Evolutionary conservation across 2,797 vertebrate species (phyloP).

Genomic region (Sciurus vulgaris): DNA sequence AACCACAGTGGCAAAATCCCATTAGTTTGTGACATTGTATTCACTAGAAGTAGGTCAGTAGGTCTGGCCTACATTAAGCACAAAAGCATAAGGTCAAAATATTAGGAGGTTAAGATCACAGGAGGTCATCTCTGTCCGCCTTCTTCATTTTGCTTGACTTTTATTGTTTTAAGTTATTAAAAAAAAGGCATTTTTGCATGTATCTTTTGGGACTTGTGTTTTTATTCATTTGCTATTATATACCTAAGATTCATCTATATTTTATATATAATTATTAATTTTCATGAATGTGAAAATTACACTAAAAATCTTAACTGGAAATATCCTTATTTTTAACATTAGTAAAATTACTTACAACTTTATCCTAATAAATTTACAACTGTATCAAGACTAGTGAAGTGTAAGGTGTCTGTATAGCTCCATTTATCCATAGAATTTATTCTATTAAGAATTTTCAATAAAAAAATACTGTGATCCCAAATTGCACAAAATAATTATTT

Average conservation of each 20-base stretch:
- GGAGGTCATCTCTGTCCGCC: neutral
- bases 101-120: neutral
- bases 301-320: neutral
- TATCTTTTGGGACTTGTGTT: neutral
- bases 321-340: neutral
- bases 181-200: neutral
- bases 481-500: neutral
- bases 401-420: neutral
- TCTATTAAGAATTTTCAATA: neutral
- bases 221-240: neutral
- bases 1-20: neutral
- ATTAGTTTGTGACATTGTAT: neutral
- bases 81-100: neutral
- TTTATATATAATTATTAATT: neutral
- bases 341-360: constrained; percentile 42
- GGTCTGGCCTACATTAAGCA: neutral
- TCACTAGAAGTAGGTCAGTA: neutral
- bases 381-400: neutral
- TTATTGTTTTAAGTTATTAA: neutral
- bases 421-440: neutral
- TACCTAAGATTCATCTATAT: constrained; percentile 2
- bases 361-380: neutral
- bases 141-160: neutral
- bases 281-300: neutral
- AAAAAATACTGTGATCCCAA: constrained; percentile 4